Evolutionary conservation across 2,888 invertebrate genomes (phyloP).

Genomic region (Cephonodes hylas): DNA sequence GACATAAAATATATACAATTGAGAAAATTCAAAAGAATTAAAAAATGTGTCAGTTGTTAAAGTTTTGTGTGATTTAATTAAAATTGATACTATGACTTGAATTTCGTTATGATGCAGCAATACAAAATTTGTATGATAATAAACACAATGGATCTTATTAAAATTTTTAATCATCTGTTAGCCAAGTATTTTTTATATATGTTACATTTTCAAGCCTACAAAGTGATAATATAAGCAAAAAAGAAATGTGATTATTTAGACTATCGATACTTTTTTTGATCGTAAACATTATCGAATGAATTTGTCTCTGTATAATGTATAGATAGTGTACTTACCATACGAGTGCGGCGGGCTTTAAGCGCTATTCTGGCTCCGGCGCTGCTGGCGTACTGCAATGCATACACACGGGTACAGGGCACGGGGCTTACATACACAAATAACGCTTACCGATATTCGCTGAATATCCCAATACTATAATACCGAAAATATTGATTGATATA

Average conservation of each 20-base stretch:
- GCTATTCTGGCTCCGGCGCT: conserved; percentile 92
- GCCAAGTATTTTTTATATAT: no score
- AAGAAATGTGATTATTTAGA: no score
- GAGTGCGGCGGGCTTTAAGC: conserved; percentile 83
- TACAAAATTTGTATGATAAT: no score
- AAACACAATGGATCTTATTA: no score
- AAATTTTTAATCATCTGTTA: no score
- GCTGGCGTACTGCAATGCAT: conserved; percentile 92
- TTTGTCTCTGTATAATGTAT: no score
- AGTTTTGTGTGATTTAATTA: neutral
- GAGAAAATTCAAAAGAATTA: neutral
- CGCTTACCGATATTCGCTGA: conserved; percentile 38
- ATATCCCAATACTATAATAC: no score
- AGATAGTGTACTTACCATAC: conserved; percentile 54
- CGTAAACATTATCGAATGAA: neutral
- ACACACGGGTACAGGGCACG: conserved; percentile 62
- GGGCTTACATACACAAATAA: conserved; percentile 26
- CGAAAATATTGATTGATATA: no score
- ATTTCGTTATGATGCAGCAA: no score
- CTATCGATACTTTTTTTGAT: no score
- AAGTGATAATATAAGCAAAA: no score
- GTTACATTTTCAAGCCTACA: no score
- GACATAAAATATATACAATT: neutral
- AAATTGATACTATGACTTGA: neutral
- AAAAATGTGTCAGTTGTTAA: neutral